Percentiles rank a stretch among this genome's conserved stretches.
These are phyloP conservation scores for Lordiphosa collinella DNA, from an alignment of 1,140 invertebrate species.

Conservation along the genomic window DNA sequence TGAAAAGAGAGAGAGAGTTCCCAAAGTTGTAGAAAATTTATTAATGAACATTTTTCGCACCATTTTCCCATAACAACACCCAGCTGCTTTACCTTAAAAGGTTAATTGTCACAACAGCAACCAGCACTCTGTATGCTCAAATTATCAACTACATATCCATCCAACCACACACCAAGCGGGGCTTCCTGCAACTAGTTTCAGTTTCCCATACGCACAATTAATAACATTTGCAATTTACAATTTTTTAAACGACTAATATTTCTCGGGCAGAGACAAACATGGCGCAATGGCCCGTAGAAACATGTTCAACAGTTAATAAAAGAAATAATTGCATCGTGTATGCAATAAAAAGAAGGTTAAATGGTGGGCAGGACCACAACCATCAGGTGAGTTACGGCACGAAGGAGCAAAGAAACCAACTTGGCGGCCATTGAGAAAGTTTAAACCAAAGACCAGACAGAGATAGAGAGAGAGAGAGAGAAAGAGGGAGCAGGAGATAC, in stretches of 20 bases:
- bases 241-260: slow-evolving; percentile 60
- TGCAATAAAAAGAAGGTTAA: slow-evolving; percentile 75
- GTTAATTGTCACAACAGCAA: slow-evolving; percentile 31
- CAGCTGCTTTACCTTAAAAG: slow-evolving; percentile 37
- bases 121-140: slow-evolving; percentile 19
- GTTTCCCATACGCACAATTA: slow-evolving; percentile 55
- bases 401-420: background rate
- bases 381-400: background rate
- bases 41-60: background rate
- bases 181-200: slow-evolving; percentile 9
- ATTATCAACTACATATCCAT: slow-evolving; percentile 10
- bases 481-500: background rate
- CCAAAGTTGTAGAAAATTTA: background rate
- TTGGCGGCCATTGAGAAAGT: slow-evolving; percentile 23
- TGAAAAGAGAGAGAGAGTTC: no score
- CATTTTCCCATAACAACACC: background rate
- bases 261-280: slow-evolving; percentile 33
- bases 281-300: slow-evolving; percentile 38
- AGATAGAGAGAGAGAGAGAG: slow-evolving; percentile 9
- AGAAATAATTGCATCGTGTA: slow-evolving; percentile 76
- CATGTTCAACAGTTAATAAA: slow-evolving; percentile 78
- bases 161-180: slow-evolving; percentile 9
- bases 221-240: slow-evolving; percentile 68
- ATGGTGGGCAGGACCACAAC: slow-evolving; percentile 43
- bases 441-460: slow-evolving; percentile 10